Conservation (phyloP, 2,113 vertebrate species). For the Aythya baeri region DNA sequence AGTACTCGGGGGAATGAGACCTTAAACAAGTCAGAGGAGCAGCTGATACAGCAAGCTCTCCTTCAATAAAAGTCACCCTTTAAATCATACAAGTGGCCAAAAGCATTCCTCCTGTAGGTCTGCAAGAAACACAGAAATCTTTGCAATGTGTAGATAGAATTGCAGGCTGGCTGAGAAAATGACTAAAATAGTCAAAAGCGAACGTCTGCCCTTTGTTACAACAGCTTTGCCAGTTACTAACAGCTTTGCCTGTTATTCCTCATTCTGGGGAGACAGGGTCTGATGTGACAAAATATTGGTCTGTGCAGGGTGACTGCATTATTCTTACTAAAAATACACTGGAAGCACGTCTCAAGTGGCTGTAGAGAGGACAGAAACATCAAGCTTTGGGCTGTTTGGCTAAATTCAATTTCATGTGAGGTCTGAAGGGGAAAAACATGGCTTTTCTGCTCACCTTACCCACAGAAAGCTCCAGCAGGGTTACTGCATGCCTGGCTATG, state of each 20-base stretch:
- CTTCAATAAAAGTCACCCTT: accelerated
- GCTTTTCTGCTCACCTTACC: accelerated
- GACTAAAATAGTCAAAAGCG: accelerated
- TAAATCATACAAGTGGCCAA: neutral
- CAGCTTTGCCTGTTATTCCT: accelerated
- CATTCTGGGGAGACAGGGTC: neutral
- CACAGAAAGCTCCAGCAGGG: accelerated
- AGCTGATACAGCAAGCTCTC: neutral
- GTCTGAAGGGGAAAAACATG: neutral
- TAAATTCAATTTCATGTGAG: neutral
- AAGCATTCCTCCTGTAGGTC: neutral
- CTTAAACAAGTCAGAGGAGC: neutral
- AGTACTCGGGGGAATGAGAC: neutral
- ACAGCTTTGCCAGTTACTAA: too few species aligned
- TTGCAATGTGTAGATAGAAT: neutral
- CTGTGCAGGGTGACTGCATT: neutral
- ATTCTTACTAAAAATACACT: neutral
- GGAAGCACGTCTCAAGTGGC: neutral
- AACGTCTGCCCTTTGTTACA: neutral
- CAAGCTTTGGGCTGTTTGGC: neutral
- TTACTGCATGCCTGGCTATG: neutral
- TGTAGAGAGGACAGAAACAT: neutral
- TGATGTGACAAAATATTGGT: neutral
- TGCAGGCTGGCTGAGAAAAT: neutral
- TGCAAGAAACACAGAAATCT: neutral